These are phyloP conservation scores for Mola mola DNA, from an alignment of 2,113 vertebrate genomes.

Conservation along the genomic window DNA sequence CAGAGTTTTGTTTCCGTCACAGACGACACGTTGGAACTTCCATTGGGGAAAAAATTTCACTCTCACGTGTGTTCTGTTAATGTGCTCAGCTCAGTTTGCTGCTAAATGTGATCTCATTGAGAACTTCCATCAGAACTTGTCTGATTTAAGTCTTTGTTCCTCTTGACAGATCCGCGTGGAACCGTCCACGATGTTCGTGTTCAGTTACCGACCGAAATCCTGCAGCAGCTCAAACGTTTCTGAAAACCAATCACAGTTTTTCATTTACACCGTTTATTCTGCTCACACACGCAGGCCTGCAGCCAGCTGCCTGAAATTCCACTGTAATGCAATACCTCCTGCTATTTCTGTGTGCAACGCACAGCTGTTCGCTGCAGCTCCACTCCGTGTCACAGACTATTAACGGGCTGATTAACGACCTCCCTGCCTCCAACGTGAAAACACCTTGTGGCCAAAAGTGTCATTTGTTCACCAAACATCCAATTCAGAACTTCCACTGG, in stretches of 20 bases:
- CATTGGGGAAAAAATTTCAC: no score
- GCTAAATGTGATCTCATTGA: not conserved
- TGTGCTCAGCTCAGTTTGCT: no score
- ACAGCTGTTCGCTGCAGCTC: constrained; percentile 38
- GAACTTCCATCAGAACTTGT: not conserved
- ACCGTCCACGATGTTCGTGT: not conserved
- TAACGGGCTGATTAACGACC: constrained; percentile 28
- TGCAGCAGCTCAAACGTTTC: constrained; percentile 6
- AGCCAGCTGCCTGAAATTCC: constrained; percentile 61
- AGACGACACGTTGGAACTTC: no score
- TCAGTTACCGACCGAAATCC: not conserved
- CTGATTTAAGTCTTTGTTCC: no score
- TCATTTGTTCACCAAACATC: not conserved
- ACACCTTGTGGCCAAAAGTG: constrained; percentile 2
- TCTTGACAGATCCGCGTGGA: no score
- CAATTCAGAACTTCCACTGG: not conserved
- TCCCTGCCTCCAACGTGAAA: not conserved
- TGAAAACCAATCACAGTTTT: constrained; percentile 23
- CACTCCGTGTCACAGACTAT: constrained; percentile 20
- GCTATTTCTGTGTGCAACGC: constrained; percentile 9
- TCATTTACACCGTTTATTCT: constrained; percentile 44
- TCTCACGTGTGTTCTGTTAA: not conserved
- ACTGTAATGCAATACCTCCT: constrained; percentile 49
- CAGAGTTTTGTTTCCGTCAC: no score
- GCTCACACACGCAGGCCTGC: constrained; percentile 20